A percentile compares a stretch with the other conserved stretches of the same genome.
phyloP scores from a whole-genome alignment of 2,113 vertebrate genomes.

The Tragelaphus scriptus region DNA sequence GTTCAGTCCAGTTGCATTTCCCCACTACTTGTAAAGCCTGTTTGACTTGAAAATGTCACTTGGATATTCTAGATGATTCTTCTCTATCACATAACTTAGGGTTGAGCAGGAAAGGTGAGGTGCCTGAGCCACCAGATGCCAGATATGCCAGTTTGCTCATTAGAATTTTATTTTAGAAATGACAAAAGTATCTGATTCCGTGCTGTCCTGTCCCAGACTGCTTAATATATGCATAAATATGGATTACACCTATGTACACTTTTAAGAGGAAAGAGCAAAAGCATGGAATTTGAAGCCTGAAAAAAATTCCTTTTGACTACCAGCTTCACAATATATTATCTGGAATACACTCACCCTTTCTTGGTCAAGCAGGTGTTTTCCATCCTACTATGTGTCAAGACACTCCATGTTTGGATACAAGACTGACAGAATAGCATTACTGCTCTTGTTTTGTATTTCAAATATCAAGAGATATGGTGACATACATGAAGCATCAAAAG shows the following conservation, averaged over 20 bases:
- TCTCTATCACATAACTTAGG: background rate
- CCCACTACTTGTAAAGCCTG: background rate
- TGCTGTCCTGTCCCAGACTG: background rate
- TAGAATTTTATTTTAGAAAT: slow-evolving; percentile 13
- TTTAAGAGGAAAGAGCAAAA: background rate
- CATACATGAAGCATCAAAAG: background rate
- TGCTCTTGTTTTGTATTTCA: background rate
- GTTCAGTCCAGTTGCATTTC: background rate
- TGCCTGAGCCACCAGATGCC: background rate
- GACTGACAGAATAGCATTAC: background rate
- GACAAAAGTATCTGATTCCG: background rate
- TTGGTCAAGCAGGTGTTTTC: background rate
- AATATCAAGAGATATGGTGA: background rate
- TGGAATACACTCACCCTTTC: background rate
- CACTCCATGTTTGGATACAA: background rate
- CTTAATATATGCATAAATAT: background rate
- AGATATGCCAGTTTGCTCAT: background rate
- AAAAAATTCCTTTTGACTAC: background rate
- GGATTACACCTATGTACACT: background rate
- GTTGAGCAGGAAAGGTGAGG: background rate
- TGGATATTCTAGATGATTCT: background rate
- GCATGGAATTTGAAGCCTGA: too few species aligned
- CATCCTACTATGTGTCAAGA: background rate
- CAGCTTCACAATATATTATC: background rate
- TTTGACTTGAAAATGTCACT: background rate